Evolutionary conservation across 2,113 vertebrate genomes (phyloP).

Genomic region (Coryphaenoides rupestris): DNA sequence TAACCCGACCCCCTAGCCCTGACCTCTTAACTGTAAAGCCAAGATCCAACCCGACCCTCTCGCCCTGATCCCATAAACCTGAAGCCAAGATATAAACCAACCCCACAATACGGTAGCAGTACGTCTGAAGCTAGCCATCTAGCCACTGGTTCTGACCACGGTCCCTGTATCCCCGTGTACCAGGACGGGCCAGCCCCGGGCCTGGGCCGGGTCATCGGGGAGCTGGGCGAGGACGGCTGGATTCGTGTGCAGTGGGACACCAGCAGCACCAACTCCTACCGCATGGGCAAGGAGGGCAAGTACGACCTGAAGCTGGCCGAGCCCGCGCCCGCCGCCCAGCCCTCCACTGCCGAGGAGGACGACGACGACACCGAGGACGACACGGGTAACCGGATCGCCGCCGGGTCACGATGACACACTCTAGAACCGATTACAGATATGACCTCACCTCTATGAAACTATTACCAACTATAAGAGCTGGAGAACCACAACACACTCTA

Average conservation of each 20-base stretch:
- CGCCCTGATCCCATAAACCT: too few species aligned
- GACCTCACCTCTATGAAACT: too few species aligned
- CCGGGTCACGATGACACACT: too few species aligned
- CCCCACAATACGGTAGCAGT: too few species aligned
- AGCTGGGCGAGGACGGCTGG: slow-evolving; percentile 96
- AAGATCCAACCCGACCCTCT: too few species aligned
- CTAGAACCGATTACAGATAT: too few species aligned
- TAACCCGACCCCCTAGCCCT: too few species aligned
- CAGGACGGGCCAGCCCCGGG: slow-evolving; percentile 97
- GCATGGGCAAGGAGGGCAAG: slow-evolving; percentile 98
- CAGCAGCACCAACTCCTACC: slow-evolving; percentile 96
- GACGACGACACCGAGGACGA: slow-evolving; percentile 98
- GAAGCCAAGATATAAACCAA: too few species aligned
- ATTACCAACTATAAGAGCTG: too few species aligned
- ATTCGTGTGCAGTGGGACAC: slow-evolving; percentile 98
- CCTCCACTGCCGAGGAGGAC: slow-evolving; percentile 88
- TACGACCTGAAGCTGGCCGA: slow-evolving; percentile 95
- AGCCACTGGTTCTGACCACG: background rate
- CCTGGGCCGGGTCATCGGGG: slow-evolving; percentile 94
- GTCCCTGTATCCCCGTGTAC: background rate
- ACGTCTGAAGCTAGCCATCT: background rate
- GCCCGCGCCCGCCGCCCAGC: slow-evolving; percentile 79
- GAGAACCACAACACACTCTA: too few species aligned
- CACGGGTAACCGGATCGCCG: slow-evolving; percentile 69
- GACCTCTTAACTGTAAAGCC: too few species aligned